Evolutionary conservation across 2,797 vertebrate genomes (phyloP), one percentile per base, ranked within the genome.

Genomic region (Sitta carolinensis): DNA sequence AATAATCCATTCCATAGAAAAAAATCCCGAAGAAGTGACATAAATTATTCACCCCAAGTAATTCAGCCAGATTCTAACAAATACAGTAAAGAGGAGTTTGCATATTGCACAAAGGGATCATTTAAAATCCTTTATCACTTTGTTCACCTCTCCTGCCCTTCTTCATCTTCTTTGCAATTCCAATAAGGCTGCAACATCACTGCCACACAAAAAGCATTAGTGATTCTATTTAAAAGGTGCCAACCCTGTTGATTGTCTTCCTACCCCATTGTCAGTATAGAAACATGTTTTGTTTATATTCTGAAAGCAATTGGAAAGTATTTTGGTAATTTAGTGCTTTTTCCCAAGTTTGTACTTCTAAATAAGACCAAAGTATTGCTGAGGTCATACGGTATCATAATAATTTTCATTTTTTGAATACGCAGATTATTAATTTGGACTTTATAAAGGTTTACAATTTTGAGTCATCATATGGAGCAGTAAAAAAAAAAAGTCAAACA

Each of bases 131-230:
- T 79, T 94, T 95, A 72, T 91, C 83, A 63, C 38, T 93, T 90
- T 84, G 42, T 79, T 93, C 79, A 93, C 83, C 82, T 86, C 59
- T 82, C 34, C 91, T 90, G 82, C 80, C 82, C 52, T 92, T 64
- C 63, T 83, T 87, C 72, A 47, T 87, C 76, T 90, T 81, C 63
- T 95, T 93, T 93, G 84, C 76, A 97, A 95, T 96, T 95, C 92
- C 73, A 93, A 82, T 94, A 91, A 86, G 79, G 48, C 48, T 90
- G 69, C 59, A 93, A 84, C 87, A 93, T 62, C 66, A 50, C 47
- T 62, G 76, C 69, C 79, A 91, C 84, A 93, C 47, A 84, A 96
- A 95, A 73, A 91, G 34, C 67, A 82, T 95, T 95, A 93, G 52
- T 86, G 70, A 84, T 82, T 94, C 67, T 94, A 76, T 95, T 94